Evolutionary conservation across 2,888 invertebrate genomes (phyloP).

Genomic region (Cremastobaeus sp.): DNA sequence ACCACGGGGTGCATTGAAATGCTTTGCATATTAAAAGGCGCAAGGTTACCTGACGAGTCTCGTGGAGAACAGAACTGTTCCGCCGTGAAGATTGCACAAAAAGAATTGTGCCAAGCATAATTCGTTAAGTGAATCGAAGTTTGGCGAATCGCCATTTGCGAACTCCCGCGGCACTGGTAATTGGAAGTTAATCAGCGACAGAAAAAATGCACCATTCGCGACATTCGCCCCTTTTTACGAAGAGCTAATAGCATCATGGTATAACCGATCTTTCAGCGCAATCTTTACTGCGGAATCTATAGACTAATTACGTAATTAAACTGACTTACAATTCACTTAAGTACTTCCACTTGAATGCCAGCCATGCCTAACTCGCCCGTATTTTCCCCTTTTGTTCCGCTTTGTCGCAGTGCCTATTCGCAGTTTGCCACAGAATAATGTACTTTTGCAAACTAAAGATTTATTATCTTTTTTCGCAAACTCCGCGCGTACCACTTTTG

Average conservation of each 20-base stretch:
- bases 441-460: slow-evolving; percentile 48
- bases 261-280: slow-evolving; percentile 68
- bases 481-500: slow-evolving; percentile 37
- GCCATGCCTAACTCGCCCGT: slow-evolving; percentile 34
- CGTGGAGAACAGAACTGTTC: slow-evolving; percentile 52
- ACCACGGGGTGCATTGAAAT: slow-evolving; percentile 58
- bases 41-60: slow-evolving; percentile 61
- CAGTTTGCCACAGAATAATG: slow-evolving; percentile 50
- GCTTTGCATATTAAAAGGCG: slow-evolving; percentile 74
- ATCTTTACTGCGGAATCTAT: slow-evolving; percentile 66
- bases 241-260: slow-evolving; percentile 73
- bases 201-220: slow-evolving; percentile 29
- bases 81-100: slow-evolving; percentile 39
- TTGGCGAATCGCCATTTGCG: slow-evolving; percentile 58
- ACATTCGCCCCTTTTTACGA: slow-evolving; percentile 5
- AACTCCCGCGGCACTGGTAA: slow-evolving; percentile 63
- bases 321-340: slow-evolving; percentile 49
- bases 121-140: slow-evolving; percentile 62
- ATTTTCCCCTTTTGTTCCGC: slow-evolving; percentile 36
- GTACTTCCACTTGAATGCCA: slow-evolving; percentile 41
- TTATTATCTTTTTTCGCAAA: slow-evolving; percentile 36
- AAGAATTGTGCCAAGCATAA: slow-evolving; percentile 51
- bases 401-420: slow-evolving; percentile 43
- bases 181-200: slow-evolving; percentile 68
- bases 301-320: slow-evolving; percentile 70